Base-by-base conservation (phyloP, 2,888 invertebrate species). In the Hydrotaea cyrtoneurina region DNA sequence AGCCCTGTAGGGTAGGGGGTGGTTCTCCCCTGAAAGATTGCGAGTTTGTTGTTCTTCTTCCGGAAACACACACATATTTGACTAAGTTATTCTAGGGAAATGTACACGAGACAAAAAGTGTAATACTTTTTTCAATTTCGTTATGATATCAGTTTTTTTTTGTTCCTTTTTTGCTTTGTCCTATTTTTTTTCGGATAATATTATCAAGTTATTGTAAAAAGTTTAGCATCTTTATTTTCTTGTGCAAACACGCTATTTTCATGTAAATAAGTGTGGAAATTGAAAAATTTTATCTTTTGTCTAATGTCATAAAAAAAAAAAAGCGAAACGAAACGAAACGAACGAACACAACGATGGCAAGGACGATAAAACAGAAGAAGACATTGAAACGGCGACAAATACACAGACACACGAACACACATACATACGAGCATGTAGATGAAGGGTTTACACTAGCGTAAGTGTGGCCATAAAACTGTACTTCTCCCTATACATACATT, bases 251-350 rank as follows among this genome's bases (percentile, higher is more conserved):
- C 88, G 88, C 88, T 87, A 90, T 90, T 88, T 90, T 89, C 89
- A 90, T 90, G 90, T 88, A 90, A 90, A 90, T 90, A 90, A 90
- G 90, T 88, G 88, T 88, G 90, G 89, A 90, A 90, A 90, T 90
- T 90, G 90, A 90, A 90, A 90, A 90, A 90, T 90, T 89, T 90
- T 90, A 90, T 90, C 90, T 89, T 88, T 89, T 88, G 88, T 88
- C 87, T 88, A 88, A 89, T 88, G 88, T 89, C 88, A 88, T 86
- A 87, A 85, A 78, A 69, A 46, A n/a, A n/a, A n/a, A n/a, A n/a
- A n/a, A n/a, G n/a, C n/a, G n/a, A n/a, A n/a, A n/a, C n/a, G 50
- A 77, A 75, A 46, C 19, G 31, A n/a, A n/a, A n/a, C 46, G 74
- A 75, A 46, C 19, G 31, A 31, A 21, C 2, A 39, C 21, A 13